These are phyloP conservation scores for Hydrozoanthus tunicans DNA, from an alignment of 64 coral and sea anemone species.

Conservation along the genomic window DNA sequence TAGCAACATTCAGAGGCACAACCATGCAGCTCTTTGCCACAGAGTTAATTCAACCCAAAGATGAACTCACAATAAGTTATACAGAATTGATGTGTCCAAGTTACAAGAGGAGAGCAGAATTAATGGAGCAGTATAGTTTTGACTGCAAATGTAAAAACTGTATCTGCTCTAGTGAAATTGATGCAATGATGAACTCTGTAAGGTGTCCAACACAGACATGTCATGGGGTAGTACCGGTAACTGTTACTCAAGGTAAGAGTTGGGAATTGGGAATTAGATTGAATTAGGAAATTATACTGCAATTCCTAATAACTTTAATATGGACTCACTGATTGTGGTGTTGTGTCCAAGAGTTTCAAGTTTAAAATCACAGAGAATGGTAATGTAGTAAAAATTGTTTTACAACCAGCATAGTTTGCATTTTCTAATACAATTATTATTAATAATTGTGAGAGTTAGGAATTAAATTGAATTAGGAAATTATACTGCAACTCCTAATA, in stretches of 20 bases:
- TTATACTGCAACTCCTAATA: no score
- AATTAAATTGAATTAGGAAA: background rate
- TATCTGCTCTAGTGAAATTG: constrained; percentile 44
- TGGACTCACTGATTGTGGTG: no score
- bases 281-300: background rate
- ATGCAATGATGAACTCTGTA: constrained; percentile 70
- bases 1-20: constrained; percentile 71
- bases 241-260: background rate
- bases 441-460: background rate
- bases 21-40: constrained; percentile 56
- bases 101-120: constrained; percentile 67
- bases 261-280: background rate
- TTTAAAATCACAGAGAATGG: no score
- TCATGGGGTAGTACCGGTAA: constrained; percentile 41
- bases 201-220: constrained; percentile 62
- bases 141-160: constrained; percentile 78
- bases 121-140: constrained; percentile 81
- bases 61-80: constrained; percentile 96
- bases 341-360: no score
- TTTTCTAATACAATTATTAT: no score
- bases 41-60: constrained; percentile 60
- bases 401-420: no score
- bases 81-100: constrained; percentile 81
- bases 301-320: no score
- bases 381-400: no score